A percentile compares a stretch with the other conserved stretches of the same genome.
Conservation (phyloP, 2,888 invertebrate genomes). For the Apoderus coryli region DNA sequence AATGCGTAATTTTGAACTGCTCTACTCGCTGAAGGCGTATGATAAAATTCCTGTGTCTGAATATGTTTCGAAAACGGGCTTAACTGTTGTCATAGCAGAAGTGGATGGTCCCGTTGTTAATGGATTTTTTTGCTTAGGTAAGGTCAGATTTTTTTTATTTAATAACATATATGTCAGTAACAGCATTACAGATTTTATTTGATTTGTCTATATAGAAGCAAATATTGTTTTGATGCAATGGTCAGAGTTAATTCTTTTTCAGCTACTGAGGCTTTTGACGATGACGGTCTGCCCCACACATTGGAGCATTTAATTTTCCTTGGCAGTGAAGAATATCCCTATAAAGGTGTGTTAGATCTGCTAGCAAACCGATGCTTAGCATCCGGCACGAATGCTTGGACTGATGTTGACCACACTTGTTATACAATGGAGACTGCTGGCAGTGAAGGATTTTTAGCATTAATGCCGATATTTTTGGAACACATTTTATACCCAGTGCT, state of each 20-base stretch:
- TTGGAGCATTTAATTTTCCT: constrained; percentile 84
- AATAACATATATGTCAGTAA: too few relatives aligned
- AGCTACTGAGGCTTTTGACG: constrained; percentile 85
- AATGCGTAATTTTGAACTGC: constrained; percentile 37
- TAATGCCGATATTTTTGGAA: constrained; percentile 84
- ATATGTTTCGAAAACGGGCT: constrained; percentile 66
- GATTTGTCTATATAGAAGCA: background rate
- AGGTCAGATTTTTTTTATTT: too few relatives aligned
- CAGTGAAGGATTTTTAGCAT: constrained; percentile 69
- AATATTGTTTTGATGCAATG: background rate
- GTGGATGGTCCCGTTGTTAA: constrained; percentile 84
- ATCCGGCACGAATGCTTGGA: constrained; percentile 87
- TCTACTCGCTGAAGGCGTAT: constrained; percentile 52
- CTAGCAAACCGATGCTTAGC: constrained; percentile 81
- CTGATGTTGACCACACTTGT: constrained; percentile 74
- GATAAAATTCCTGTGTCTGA: constrained; percentile 64
- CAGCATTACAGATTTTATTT: constrained; percentile 4
- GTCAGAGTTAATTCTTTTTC: constrained; percentile 8
- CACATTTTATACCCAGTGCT: constrained; percentile 77
- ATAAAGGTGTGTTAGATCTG: constrained; percentile 77
- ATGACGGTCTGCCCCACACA: constrained; percentile 87
- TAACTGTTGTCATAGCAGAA: constrained; percentile 70
- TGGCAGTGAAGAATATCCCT: constrained; percentile 80
- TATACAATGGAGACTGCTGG: constrained; percentile 83
- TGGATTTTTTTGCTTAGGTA: constrained; percentile 78